These are phyloP conservation scores for Lucilia sericata DNA, from an alignment of 1,140 invertebrate genomes.

Conservation along the genomic window DNA sequence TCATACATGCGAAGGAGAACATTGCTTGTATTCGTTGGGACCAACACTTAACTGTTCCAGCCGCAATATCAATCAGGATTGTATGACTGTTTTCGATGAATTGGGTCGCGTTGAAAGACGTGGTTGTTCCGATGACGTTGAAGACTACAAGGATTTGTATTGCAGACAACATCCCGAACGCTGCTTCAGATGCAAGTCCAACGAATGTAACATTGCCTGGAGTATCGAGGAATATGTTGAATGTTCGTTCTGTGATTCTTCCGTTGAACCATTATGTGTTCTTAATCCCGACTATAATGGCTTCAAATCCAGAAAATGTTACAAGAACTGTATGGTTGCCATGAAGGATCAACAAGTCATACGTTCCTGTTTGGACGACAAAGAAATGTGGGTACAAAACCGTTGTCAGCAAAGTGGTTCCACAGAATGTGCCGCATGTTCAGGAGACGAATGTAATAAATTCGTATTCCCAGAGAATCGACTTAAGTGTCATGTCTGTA, in stretches of 20 bases:
- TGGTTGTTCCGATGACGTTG: slow-evolving; percentile 61
- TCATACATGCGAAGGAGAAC: slow-evolving; percentile 56
- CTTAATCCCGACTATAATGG: slow-evolving; percentile 48
- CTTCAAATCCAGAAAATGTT: slow-evolving; percentile 51
- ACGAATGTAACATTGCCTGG: slow-evolving; percentile 63
- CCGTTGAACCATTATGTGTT: slow-evolving; percentile 49
- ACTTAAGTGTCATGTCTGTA: slow-evolving; percentile 57
- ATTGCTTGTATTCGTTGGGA: slow-evolving; percentile 58
- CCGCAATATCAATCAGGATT: slow-evolving; percentile 56
- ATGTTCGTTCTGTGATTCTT: slow-evolving; percentile 59
- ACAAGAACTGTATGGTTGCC: slow-evolving; percentile 59
- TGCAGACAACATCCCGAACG: slow-evolving; percentile 54
- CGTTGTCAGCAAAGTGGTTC: slow-evolving; percentile 53
- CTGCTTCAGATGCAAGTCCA: slow-evolving; percentile 62
- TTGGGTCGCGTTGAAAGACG: slow-evolving; percentile 56
- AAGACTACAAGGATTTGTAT: slow-evolving; percentile 59
- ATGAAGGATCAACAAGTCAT: slow-evolving; percentile 50
- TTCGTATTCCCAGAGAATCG: slow-evolving; percentile 57
- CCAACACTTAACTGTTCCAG: slow-evolving; percentile 52
- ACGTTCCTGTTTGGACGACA: slow-evolving; percentile 61
- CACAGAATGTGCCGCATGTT: slow-evolving; percentile 55
- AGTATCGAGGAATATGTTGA: slow-evolving; percentile 50
- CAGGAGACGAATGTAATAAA: slow-evolving; percentile 52
- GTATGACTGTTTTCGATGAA: slow-evolving; percentile 58
- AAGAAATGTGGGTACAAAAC: slow-evolving; percentile 55